Percentiles rank a stretch among this genome's conserved stretches.
phyloP scores from a whole-genome alignment of 1,140 invertebrate species.

The Adoxophyes honmai region DNA sequence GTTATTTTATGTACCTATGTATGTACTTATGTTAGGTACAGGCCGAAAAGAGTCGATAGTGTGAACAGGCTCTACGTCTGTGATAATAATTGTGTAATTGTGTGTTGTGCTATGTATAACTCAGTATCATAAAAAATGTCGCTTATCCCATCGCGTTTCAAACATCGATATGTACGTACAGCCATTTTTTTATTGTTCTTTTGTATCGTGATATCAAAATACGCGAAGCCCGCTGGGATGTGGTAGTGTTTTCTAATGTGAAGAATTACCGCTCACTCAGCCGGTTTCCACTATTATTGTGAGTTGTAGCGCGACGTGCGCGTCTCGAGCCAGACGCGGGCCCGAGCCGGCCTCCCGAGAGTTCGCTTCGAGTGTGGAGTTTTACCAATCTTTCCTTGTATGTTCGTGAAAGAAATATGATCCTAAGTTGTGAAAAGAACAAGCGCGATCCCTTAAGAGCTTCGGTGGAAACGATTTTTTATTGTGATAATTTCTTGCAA shows the following conservation, averaged over 20 bases:
- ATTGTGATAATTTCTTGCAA: constrained; percentile 1
- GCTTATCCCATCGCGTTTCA: no score
- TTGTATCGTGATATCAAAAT: neutral
- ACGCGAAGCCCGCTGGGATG: neutral
- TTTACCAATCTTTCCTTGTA: constrained; percentile 15
- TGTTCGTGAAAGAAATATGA: constrained; percentile 9
- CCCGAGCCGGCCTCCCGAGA: neutral
- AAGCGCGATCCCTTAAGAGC: neutral
- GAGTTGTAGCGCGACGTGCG: constrained; percentile 12
- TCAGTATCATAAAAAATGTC: no score
- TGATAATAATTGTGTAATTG: no score
- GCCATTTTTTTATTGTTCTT: no score
- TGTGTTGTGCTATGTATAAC: no score
- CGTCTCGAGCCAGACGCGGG: neutral
- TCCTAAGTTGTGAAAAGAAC: constrained; percentile 14
- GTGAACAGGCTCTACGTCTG: no score
- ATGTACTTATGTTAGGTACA: no score
- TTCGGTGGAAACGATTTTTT: constrained; percentile 3
- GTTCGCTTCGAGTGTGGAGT: constrained; percentile 12
- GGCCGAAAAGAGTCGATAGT: no score
- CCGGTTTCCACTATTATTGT: constrained; percentile 9
- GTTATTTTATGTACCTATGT: no score
- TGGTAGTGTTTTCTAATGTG: neutral
- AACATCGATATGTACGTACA: no score
- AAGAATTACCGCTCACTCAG: neutral